Conservation (phyloP, 2,888 invertebrate genomes). For the Ligdia adustata region DNA sequence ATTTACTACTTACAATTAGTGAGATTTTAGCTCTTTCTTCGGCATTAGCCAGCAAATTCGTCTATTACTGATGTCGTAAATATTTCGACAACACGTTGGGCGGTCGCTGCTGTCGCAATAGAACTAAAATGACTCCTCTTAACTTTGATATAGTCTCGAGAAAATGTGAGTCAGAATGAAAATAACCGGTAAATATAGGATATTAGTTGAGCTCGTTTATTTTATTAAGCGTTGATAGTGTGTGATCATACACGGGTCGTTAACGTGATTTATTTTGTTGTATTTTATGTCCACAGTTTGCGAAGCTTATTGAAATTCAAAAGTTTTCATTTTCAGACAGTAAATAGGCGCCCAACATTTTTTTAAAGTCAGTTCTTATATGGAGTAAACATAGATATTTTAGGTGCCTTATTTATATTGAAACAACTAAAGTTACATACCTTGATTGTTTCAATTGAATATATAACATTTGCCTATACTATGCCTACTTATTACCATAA, state of each 20-base stretch:
- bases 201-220: constrained; percentile 8
- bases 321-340: too few species aligned
- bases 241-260: constrained; percentile 2
- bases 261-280: too few species aligned
- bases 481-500: too few species aligned
- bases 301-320: too few species aligned
- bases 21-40: constrained; percentile 67
- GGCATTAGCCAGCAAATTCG: constrained; percentile 57
- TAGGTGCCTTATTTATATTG: too few species aligned
- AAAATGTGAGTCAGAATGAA: constrained; percentile 5
- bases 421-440: too few species aligned
- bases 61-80: constrained; percentile 59
- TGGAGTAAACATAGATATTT: too few species aligned
- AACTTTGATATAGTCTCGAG: constrained; percentile 15
- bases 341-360: too few species aligned
- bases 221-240: constrained; percentile 8
- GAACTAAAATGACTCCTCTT: constrained; percentile 13
- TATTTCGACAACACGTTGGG: constrained; percentile 50
- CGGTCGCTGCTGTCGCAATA: constrained; percentile 23
- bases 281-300: too few species aligned
- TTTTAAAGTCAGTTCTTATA: too few species aligned
- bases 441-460: too few species aligned
- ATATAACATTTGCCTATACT: too few species aligned
- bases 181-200: constrained; percentile 2
- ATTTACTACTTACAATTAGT: constrained; percentile 63